Conservation (phyloP, 37 sponge, comb jelly and placozoan species). For the Bolinopsis microptera region DNA sequence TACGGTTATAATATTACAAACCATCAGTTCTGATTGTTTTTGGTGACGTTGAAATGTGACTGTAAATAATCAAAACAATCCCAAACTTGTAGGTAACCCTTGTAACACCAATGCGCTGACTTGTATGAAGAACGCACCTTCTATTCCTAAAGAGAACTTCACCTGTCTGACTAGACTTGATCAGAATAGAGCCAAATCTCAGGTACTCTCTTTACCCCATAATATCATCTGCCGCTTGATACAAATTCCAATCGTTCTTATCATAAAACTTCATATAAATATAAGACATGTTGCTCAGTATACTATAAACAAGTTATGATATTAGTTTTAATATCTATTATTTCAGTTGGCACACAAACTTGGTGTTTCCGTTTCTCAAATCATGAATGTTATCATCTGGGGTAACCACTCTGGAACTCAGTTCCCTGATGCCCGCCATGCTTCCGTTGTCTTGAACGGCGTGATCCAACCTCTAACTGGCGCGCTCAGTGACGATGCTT, state of each 20-base stretch:
- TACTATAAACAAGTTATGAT: too few relatives aligned
- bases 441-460: constrained; percentile 69
- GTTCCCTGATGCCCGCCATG: constrained; percentile 91
- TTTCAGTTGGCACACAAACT: constrained; percentile 75
- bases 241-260: neutral
- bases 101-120: constrained; percentile 96
- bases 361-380: constrained; percentile 70
- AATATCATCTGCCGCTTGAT: neutral
- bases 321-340: too few relatives aligned
- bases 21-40: too few relatives aligned
- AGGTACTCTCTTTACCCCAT: constrained; percentile 73
- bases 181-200: constrained; percentile 91
- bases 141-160: constrained; percentile 90
- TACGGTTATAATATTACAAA: too few relatives aligned
- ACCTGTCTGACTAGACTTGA: constrained; percentile 94
- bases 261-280: too few relatives aligned
- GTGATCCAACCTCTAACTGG: constrained; percentile 67
- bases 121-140: constrained; percentile 75
- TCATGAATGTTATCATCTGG: constrained; percentile 96
- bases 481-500: constrained; percentile 88
- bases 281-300: too few relatives aligned
- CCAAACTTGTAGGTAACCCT: constrained; percentile 96
- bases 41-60: too few relatives aligned
- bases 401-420: constrained; percentile 99
- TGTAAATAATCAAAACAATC: too few relatives aligned